phyloP scores from a whole-genome alignment of 2,113 vertebrate species.

The Cheirogaleus medius region DNA sequence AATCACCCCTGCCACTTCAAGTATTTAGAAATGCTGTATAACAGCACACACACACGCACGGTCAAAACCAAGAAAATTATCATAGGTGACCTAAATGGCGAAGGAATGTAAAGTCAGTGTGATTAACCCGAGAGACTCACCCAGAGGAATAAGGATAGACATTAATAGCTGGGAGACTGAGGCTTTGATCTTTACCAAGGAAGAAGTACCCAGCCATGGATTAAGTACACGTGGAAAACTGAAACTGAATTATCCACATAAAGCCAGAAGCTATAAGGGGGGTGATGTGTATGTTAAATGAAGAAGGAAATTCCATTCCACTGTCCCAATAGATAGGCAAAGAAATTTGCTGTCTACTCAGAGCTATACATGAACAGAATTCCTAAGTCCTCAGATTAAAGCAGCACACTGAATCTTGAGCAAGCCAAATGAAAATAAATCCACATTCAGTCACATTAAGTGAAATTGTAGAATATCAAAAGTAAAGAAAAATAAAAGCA shows the following conservation, averaged over 20 bases:
- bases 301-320: neutral
- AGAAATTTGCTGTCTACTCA: neutral
- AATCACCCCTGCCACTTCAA: neutral
- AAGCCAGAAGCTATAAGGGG: neutral
- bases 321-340: neutral
- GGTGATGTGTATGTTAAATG: neutral
- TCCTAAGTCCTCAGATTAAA: neutral
- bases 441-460: neutral
- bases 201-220: neutral
- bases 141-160: neutral
- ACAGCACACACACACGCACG: neutral
- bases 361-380: neutral
- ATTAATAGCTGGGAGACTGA: neutral
- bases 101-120: neutral
- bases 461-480: neutral
- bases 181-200: neutral
- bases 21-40: neutral
- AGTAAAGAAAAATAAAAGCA: neutral
- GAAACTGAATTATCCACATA: neutral
- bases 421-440: constrained; percentile 6
- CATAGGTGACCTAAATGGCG: neutral
- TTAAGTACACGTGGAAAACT: neutral
- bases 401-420: neutral
- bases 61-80: neutral
- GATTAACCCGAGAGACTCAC: neutral